These are phyloP conservation scores for Mythimna ferrago DNA, from an alignment of 2,888 invertebrate genomes.

Conservation along the genomic window DNA sequence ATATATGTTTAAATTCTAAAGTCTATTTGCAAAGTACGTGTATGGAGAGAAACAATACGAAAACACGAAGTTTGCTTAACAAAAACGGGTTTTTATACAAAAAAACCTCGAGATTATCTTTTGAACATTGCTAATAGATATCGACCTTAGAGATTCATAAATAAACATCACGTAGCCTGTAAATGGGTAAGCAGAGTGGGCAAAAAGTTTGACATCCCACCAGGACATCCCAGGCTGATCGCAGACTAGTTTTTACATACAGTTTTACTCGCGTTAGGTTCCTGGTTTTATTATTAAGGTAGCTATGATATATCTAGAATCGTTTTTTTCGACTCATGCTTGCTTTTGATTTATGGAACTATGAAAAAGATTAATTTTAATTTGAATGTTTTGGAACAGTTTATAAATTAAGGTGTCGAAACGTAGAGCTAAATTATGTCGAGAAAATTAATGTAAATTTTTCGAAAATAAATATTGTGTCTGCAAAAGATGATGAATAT, in stretches of 20 bases:
- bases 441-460: constrained; percentile 1
- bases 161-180: constrained; percentile 80
- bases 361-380: constrained; percentile 42
- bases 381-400: constrained; percentile 28
- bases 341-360: constrained; percentile 49
- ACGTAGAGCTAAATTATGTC: not conserved
- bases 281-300: constrained; percentile 54
- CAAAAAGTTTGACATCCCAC: constrained; percentile 75
- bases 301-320: constrained; percentile 41
- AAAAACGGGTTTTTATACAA: constrained; percentile 33
- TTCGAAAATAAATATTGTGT: not conserved
- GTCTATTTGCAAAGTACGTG: constrained; percentile 48
- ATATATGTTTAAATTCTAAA: constrained; percentile 30
- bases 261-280: constrained; percentile 38
- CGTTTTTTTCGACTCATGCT: constrained; percentile 20
- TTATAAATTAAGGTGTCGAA: constrained; percentile 27
- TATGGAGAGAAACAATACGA: constrained; percentile 46
- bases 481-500: not conserved
- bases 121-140: constrained; percentile 57
- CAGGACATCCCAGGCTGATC: constrained; percentile 47
- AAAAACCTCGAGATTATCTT: constrained; percentile 34
- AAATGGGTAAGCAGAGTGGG: constrained; percentile 74
- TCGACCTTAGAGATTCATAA: constrained; percentile 75
- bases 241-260: constrained; percentile 59
- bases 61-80: constrained; percentile 37